phyloP scores from a whole-genome alignment of 1,140 invertebrate species.

The Conus ventricosus region DNA sequence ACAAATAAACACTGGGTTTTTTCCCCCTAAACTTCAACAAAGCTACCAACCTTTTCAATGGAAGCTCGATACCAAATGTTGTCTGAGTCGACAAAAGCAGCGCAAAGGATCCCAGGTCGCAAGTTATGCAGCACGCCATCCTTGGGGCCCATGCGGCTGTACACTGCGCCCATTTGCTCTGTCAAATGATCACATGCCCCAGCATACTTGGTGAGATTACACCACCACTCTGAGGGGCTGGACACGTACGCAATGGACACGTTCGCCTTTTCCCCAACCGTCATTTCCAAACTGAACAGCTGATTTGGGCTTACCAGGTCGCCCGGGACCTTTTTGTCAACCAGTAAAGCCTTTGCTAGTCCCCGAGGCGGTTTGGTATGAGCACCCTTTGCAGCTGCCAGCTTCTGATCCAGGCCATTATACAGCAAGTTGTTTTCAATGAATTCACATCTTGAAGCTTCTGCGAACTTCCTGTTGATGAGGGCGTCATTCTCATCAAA shows the following conservation, averaged over 20 bases:
- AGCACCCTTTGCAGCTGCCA: slow-evolving; percentile 37
- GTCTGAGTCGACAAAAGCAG: slow-evolving; percentile 84
- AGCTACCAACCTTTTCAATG: slow-evolving; percentile 81
- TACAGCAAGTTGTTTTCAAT: neutral
- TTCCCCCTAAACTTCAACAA: slow-evolving; percentile 70
- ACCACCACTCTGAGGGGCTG: slow-evolving; percentile 72
- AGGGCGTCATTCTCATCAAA: slow-evolving; percentile 50
- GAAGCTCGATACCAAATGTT: slow-evolving; percentile 87
- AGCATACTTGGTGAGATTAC: slow-evolving; percentile 69
- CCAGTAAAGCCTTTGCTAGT: neutral
- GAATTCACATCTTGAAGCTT: slow-evolving; percentile 33
- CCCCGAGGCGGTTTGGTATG: slow-evolving; percentile 29
- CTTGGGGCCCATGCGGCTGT: slow-evolving; percentile 42
- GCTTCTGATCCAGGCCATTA: slow-evolving; percentile 33
- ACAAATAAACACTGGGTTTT: no score
- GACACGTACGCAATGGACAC: slow-evolving; percentile 56
- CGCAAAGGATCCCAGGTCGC: slow-evolving; percentile 58
- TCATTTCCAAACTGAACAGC: slow-evolving; percentile 24
- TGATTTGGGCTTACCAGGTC: neutral
- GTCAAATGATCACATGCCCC: slow-evolving; percentile 73
- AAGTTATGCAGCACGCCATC: slow-evolving; percentile 37
- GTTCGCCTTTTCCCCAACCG: slow-evolving; percentile 44
- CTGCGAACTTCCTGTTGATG: slow-evolving; percentile 59
- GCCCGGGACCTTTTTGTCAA: neutral
- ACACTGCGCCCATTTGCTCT: slow-evolving; percentile 62